Conservation (phyloP, 2,113 vertebrate species). For the Cyanoliseus patagonus region DNA sequence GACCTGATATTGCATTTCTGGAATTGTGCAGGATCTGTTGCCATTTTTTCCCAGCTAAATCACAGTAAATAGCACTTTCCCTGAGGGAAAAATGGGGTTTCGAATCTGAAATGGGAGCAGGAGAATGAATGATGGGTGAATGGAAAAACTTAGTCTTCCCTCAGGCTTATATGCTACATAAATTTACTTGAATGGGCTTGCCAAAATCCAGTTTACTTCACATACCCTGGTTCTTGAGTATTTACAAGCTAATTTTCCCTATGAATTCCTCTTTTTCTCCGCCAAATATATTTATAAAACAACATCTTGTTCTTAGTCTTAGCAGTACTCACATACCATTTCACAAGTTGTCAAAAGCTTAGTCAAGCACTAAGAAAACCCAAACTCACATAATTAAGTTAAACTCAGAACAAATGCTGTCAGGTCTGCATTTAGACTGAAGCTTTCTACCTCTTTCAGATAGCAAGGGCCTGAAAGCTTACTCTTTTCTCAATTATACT, state of each 20-base stretch:
- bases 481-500: background rate
- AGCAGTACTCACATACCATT: constrained; percentile 5
- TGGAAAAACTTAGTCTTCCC: background rate
- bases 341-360: constrained; percentile 56
- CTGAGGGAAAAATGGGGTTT: background rate
- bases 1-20: background rate
- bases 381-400: constrained; percentile 43
- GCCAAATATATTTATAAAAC: constrained; percentile 51
- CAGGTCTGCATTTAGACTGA: background rate
- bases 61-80: background rate
- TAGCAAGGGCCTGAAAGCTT: background rate
- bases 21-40: background rate
- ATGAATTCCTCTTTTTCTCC: constrained; percentile 5
- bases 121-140: background rate
- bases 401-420: constrained; percentile 30
- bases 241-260: constrained; percentile 29
- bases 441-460: background rate
- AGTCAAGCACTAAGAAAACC: constrained; percentile 42
- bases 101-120: background rate
- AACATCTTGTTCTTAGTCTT: constrained; percentile 41
- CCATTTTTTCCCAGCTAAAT: background rate
- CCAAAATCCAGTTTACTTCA: constrained; percentile 8
- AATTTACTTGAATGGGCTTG: constrained; percentile 14
- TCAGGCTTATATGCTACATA: background rate
- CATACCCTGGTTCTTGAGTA: background rate